These are phyloP conservation scores for Anoplius nigerrimus DNA, from an alignment of 2,888 invertebrate genomes.

Conservation along the genomic window DNA sequence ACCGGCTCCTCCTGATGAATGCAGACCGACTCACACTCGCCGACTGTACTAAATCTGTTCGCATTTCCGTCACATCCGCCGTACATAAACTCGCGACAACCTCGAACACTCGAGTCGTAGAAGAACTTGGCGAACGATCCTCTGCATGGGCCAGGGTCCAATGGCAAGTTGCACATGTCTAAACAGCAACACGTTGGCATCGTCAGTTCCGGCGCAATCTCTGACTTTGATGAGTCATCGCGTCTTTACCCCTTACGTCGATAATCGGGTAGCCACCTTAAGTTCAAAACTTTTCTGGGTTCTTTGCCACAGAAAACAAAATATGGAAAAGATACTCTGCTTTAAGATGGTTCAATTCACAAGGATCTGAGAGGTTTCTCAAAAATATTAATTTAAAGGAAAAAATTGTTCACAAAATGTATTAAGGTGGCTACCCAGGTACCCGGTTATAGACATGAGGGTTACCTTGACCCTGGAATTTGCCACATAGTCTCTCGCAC, in stretches of 20 bases:
- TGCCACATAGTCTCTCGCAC: conserved; percentile 86
- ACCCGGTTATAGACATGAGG: too few relatives aligned
- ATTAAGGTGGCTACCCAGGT: too few relatives aligned
- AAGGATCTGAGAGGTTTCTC: too few relatives aligned
- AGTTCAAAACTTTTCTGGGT: too few relatives aligned
- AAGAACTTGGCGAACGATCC: conserved; percentile 82
- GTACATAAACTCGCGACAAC: conserved; percentile 84
- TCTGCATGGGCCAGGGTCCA: conserved; percentile 84
- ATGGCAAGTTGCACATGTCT: conserved; percentile 85
- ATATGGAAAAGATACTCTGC: too few relatives aligned
- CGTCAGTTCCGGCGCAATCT: not conserved
- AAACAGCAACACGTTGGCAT: conserved; percentile 7
- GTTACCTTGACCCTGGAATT: conserved; percentile 83
- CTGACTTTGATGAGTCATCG: too few relatives aligned
- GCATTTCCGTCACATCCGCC: conserved; percentile 91
- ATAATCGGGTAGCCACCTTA: too few relatives aligned
- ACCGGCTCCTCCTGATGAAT: conserved; percentile 78
- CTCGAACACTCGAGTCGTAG: conserved; percentile 79
- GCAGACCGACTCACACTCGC: conserved; percentile 86
- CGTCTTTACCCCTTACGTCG: too few relatives aligned
- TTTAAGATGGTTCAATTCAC: too few relatives aligned
- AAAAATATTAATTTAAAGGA: too few relatives aligned
- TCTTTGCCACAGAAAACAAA: too few relatives aligned
- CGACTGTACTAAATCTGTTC: conserved; percentile 86
- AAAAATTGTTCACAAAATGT: too few relatives aligned